Evolutionary conservation across 2,797 vertebrate species (phyloP).

Genomic region (Arrhamphus sclerolepis): DNA sequence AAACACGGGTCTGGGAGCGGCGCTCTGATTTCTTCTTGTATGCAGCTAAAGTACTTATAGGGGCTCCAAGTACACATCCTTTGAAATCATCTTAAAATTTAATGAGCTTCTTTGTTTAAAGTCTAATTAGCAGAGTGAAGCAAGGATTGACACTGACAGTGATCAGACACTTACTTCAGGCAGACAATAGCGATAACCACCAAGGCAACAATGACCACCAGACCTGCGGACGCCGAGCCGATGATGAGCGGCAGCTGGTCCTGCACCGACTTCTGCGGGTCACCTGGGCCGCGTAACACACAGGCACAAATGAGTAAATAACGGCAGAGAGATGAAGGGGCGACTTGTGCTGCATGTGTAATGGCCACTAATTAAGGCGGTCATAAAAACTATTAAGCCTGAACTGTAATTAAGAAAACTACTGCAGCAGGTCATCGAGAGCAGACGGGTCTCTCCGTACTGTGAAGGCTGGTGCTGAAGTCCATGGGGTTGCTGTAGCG

Average conservation of each 20-base stretch:
- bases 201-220: conserved; percentile 92
- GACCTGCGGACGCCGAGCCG: conserved; percentile 90
- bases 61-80: conserved; percentile 13
- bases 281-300: conserved; percentile 77
- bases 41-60: conserved; percentile 10
- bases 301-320: conserved; percentile 43
- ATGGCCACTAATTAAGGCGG: conserved; percentile 47
- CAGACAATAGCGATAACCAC: conserved; percentile 95
- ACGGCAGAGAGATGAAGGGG: conserved; percentile 35
- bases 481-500: conserved; percentile 93
- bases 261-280: conserved; percentile 91
- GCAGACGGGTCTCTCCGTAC: conserved; percentile 57
- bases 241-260: conserved; percentile 95
- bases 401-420: conserved; percentile 42
- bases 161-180: conserved; percentile 89
- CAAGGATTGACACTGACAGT: conserved; percentile 40
- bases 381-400: conserved; percentile 49
- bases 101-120: conserved; percentile 61
- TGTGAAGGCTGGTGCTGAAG: conserved; percentile 87
- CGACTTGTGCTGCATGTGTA: conserved; percentile 35
- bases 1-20: conserved; percentile 5
- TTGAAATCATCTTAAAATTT: conserved; percentile 59
- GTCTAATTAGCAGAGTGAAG: conserved; percentile 54
- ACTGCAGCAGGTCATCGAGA: conserved; percentile 32
- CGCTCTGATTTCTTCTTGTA: neutral